Percentiles rank a stretch among this genome's conserved stretches.
These are phyloP conservation scores for Telmatherina bonti DNA, from an alignment of 2,797 vertebrate species.

Conservation along the genomic window DNA sequence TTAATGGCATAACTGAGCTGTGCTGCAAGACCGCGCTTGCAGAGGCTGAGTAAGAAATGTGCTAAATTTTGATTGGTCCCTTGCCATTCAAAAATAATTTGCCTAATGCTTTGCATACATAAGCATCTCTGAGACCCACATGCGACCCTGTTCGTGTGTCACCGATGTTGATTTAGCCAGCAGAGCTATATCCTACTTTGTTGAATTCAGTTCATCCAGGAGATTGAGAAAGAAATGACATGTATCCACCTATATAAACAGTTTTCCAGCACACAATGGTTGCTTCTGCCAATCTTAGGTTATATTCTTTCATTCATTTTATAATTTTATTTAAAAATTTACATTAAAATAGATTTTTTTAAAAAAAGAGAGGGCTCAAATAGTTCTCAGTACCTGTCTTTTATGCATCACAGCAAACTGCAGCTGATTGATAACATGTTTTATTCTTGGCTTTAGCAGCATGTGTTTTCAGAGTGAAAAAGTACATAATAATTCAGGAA, in stretches of 20 bases:
- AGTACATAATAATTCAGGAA: not conserved
- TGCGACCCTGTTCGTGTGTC: conserved; percentile 8
- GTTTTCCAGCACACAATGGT: conserved; percentile 1
- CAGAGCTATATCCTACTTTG: conserved; percentile 52
- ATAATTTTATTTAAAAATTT: not conserved
- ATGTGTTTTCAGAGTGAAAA: not conserved
- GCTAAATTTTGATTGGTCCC: not conserved
- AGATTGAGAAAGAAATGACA: not conserved
- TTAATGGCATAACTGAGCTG: not conserved
- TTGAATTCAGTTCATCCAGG: conserved; percentile 58
- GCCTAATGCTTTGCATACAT: conserved; percentile 5
- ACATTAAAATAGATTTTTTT: not conserved
- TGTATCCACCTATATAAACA: not conserved
- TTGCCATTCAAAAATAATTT: conserved; percentile 8
- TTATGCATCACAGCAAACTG: not conserved
- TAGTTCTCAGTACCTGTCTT: not conserved
- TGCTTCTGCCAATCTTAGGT: not conserved
- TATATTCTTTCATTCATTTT: not conserved
- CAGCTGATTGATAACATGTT: not conserved
- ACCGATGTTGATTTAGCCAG: conserved; percentile 21
- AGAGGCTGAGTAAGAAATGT: conserved; percentile 4
- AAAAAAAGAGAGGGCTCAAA: not conserved
- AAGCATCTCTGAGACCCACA: conserved; percentile 30
- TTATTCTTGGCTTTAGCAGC: not conserved
- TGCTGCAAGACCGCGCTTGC: not conserved